Conservation (phyloP, 53 echinoderm and acorn worm species). For the Mesocentrotus franciscanus region DNA sequence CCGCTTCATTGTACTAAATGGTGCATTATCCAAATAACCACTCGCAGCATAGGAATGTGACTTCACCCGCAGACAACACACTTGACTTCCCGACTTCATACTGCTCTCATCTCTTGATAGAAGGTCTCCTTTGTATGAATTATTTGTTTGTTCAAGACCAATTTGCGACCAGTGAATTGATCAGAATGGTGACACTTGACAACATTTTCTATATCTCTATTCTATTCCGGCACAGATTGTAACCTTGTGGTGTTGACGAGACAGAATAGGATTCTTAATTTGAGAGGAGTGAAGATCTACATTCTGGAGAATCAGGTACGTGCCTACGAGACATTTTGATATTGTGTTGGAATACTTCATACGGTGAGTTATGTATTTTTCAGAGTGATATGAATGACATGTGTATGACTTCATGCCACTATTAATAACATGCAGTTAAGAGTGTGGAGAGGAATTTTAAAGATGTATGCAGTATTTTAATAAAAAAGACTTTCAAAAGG, state of each 20-base stretch:
- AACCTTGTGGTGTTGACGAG: background rate
- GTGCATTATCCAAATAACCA: slow-evolving; percentile 54
- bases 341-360: background rate
- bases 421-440: too few relatives aligned
- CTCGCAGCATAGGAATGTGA: slow-evolving; percentile 7
- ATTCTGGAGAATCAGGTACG: slow-evolving; percentile 17
- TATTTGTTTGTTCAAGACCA: slow-evolving; percentile 44
- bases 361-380: background rate
- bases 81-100: slow-evolving; percentile 38
- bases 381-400: background rate
- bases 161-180: slow-evolving; percentile 22
- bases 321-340: background rate
- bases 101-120: background rate
- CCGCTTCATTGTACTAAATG: slow-evolving; percentile 37
- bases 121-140: background rate
- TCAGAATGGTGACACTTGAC: background rate
- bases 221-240: background rate
- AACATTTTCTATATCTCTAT: background rate
- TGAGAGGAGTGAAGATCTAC: background rate
- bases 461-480: background rate
- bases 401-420: too few relatives aligned
- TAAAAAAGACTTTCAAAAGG: background rate
- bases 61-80: background rate
- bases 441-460: background rate
- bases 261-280: background rate